A percentile compares a stretch with the other conserved stretches of the same genome.
Evolutionary conservation across 2,888 invertebrate species (phyloP).

Genomic region (Drosophila neoperkinsi): DNA sequence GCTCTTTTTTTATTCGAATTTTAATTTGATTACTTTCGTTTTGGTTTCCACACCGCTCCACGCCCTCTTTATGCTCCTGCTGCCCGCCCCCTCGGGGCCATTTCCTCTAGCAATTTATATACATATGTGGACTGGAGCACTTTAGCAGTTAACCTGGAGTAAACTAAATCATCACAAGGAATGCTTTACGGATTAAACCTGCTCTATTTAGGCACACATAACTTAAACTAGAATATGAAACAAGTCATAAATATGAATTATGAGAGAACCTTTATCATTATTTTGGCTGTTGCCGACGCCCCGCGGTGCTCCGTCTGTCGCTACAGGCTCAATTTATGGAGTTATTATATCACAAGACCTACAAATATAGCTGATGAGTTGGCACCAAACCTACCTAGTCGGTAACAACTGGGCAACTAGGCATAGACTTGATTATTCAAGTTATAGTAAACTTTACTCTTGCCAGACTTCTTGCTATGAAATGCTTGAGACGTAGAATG

Average conservation of each 20-base stretch:
- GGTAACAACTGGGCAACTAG: not conserved
- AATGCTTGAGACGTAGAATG: not conserved
- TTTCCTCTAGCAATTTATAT: conserved; percentile 33
- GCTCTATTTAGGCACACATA: conserved; percentile 12
- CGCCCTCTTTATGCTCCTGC: not conserved
- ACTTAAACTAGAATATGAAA: conserved; percentile 1
- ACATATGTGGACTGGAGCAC: conserved; percentile 12
- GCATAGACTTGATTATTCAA: not conserved
- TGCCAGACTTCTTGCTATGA: not conserved
- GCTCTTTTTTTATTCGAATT: conserved; percentile 66
- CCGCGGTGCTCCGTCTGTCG: conserved; percentile 20
- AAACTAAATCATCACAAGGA: conserved; percentile 24
- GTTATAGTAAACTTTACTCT: not conserved
- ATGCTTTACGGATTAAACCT: conserved; percentile 30
- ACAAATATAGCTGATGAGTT: not conserved
- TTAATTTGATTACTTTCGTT: conserved; percentile 79
- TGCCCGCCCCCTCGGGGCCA: conserved; percentile 18
- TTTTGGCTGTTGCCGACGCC: conserved; percentile 12
- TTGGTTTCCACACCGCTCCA: conserved; percentile 7
- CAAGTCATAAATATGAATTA: conserved; percentile 14
- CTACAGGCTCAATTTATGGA: not conserved
- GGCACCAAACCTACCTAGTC: not conserved
- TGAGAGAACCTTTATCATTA: not conserved
- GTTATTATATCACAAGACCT: conserved; percentile 9
- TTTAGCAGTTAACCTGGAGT: conserved; percentile 9